Percentiles rank a stretch among this genome's conserved stretches.
phyloP scores from a whole-genome alignment of 1,140 invertebrate species.

The Diploscapter pachys region DNA sequence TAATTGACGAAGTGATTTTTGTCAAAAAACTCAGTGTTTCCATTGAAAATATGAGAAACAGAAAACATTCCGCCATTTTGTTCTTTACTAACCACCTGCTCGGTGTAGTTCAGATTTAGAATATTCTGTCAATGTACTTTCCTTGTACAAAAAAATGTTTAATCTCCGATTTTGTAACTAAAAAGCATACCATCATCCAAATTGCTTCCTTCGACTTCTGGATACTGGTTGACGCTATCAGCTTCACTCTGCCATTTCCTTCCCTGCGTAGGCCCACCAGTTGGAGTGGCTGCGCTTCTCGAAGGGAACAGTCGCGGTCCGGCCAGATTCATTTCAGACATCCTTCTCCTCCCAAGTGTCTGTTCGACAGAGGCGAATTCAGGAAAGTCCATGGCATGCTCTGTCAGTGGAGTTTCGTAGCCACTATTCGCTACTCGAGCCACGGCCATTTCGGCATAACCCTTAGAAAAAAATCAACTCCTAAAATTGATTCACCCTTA shows the following conservation, averaged over 20 bases:
- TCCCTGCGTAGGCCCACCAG: slow-evolving; percentile 29
- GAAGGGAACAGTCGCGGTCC: slow-evolving; percentile 38
- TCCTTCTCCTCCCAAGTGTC: slow-evolving; percentile 39
- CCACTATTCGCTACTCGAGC: slow-evolving; percentile 80
- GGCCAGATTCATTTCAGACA: slow-evolving; percentile 57
- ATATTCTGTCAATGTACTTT: too few species aligned
- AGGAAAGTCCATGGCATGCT: slow-evolving; percentile 63
- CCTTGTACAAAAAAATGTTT: too few species aligned
- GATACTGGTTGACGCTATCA: slow-evolving; percentile 48
- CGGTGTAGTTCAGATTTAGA: too few species aligned
- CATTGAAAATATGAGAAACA: too few species aligned
- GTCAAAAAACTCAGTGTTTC: too few species aligned
- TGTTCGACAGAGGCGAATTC: slow-evolving; percentile 37
- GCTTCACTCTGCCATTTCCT: slow-evolving; percentile 54
- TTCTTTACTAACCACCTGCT: too few species aligned
- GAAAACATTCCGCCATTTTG: too few species aligned
- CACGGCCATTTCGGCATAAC: slow-evolving; percentile 95
- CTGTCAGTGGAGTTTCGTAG: slow-evolving; percentile 88
- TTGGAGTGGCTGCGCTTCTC: slow-evolving; percentile 39
- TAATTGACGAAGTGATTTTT: too few species aligned
- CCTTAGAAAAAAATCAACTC: slow-evolving; percentile 59
- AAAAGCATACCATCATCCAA: slow-evolving; percentile 32
- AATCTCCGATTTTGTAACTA: too few species aligned
- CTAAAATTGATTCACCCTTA: neutral
- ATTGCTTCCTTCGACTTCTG: slow-evolving; percentile 48